Percentiles rank a stretch among this genome's conserved stretches.
Evolutionary conservation across 2,888 invertebrate genomes (phyloP).

Genomic region (Ophioninae sp.): DNA sequence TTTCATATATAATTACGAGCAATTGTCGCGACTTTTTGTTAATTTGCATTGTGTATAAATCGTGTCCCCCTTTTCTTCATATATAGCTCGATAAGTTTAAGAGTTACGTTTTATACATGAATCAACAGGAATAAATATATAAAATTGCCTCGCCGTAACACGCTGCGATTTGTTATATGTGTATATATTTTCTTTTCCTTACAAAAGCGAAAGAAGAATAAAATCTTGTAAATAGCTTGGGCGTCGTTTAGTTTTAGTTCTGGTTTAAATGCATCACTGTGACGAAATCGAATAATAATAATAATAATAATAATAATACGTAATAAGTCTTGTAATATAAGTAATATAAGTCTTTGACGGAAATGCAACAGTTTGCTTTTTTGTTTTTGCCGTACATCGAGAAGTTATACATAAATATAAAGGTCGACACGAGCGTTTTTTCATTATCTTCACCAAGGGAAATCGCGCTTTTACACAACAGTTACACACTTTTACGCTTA

Average conservation of each 20-base stretch:
- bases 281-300: slow-evolving; percentile 49
- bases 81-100: slow-evolving; percentile 51
- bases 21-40: slow-evolving; percentile 47
- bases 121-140: slow-evolving; percentile 72
- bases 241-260: slow-evolving; percentile 38
- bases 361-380: slow-evolving; percentile 51
- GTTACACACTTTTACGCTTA: slow-evolving; percentile 39
- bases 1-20: slow-evolving; percentile 46
- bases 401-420: slow-evolving; percentile 51
- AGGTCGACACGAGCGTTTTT: slow-evolving; percentile 45
- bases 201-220: slow-evolving; percentile 65
- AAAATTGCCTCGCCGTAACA: slow-evolving; percentile 66
- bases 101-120: slow-evolving; percentile 67
- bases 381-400: slow-evolving; percentile 55
- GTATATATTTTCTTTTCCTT: slow-evolving; percentile 43
- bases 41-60: slow-evolving; percentile 42
- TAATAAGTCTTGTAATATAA: slow-evolving; percentile 62
- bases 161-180: slow-evolving; percentile 60
- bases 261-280: slow-evolving; percentile 53
- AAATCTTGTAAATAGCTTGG: slow-evolving; percentile 52
- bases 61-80: slow-evolving; percentile 19
- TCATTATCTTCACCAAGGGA: slow-evolving; percentile 24
- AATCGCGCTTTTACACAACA: slow-evolving; percentile 46
- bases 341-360: slow-evolving; percentile 65
- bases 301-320: slow-evolving; percentile 38